Evolutionary conservation across 2,888 invertebrate genomes (phyloP).

Genomic region (Drosophila maculinotata): DNA sequence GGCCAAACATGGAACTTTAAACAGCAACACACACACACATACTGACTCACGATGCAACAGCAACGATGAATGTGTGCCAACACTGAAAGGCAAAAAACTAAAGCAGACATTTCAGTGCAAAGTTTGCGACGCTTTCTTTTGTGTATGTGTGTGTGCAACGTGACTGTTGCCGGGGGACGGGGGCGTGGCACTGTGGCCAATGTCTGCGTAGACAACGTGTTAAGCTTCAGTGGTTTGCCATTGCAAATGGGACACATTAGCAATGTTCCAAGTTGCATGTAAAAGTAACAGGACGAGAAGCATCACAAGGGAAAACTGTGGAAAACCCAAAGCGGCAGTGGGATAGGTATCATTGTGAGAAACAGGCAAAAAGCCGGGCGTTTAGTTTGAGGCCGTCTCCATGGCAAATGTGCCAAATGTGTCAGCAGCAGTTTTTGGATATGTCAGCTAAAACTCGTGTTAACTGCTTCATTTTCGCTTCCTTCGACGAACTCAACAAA

Average conservation of each 20-base stretch:
- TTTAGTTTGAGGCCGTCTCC: conserved; percentile 27
- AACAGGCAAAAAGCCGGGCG: conserved; percentile 3
- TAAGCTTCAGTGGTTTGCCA: conserved; percentile 81
- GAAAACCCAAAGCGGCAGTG: background rate
- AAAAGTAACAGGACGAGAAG: background rate
- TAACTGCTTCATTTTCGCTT: conserved; percentile 46
- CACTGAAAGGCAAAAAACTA: conserved; percentile 60
- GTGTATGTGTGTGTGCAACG: conserved; percentile 25
- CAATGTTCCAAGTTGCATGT: conserved; percentile 57
- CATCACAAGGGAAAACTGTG: background rate
- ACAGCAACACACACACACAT: conserved; percentile 36
- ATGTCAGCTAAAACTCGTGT: conserved; percentile 39
- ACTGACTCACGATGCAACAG: conserved; percentile 14
- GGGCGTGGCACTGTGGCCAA: conserved; percentile 57
- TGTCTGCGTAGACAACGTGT: conserved; percentile 81
- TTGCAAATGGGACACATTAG: conserved; percentile 82
- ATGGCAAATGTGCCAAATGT: conserved; percentile 71
- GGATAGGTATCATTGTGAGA: conserved; percentile 5
- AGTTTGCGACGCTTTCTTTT: conserved; percentile 44
- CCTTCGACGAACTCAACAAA: conserved; percentile 26
- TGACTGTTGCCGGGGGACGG: conserved; percentile 28
- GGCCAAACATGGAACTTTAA: conserved; percentile 70
- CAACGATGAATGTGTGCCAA: conserved; percentile 71
- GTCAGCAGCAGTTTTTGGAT: no score
- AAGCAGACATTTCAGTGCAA: conserved; percentile 66